Evolutionary conservation across 2,797 vertebrate genomes (phyloP).

Genomic region (Megalops cyprinoides): DNA sequence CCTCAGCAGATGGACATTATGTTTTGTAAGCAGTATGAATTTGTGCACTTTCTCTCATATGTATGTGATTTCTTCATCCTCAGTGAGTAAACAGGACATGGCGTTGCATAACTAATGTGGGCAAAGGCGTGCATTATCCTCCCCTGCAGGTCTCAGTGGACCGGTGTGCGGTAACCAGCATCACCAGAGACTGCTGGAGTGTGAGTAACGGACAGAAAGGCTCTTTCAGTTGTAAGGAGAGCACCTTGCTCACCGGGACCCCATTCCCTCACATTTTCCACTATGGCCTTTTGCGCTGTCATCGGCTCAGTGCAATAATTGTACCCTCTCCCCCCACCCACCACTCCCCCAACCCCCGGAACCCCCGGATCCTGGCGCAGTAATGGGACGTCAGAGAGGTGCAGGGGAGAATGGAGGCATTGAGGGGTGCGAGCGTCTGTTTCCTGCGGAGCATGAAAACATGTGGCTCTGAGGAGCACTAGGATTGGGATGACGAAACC

Average conservation of each 20-base stretch:
- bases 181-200: conserved; percentile 33
- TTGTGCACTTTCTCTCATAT: neutral
- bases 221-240: conserved; percentile 65
- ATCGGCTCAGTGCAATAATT: conserved; percentile 43
- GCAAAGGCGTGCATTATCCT: conserved; percentile 2
- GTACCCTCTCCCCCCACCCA: conserved; percentile 42
- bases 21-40: neutral
- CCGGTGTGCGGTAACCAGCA: neutral
- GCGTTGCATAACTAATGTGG: neutral
- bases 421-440: conserved; percentile 36
- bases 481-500: conserved; percentile 49
- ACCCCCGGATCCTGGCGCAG: conserved; percentile 47
- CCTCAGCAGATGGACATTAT: neutral
- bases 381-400: conserved; percentile 38
- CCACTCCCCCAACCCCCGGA: too few relatives aligned
- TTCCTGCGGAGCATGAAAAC: conserved; percentile 35
- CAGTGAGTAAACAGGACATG: conserved; percentile 27
- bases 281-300: conserved; percentile 50
- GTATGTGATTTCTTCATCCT: conserved; percentile 19
- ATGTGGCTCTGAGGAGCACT: conserved; percentile 50
- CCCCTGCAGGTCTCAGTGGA: neutral
- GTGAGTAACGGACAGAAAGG: conserved; percentile 62
- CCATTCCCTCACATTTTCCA: conserved; percentile 66
- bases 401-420: conserved; percentile 25
- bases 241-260: conserved; percentile 51